phyloP scores from a whole-genome alignment of 2,797 vertebrate species.

The Rhinogobio ventralis region DNA sequence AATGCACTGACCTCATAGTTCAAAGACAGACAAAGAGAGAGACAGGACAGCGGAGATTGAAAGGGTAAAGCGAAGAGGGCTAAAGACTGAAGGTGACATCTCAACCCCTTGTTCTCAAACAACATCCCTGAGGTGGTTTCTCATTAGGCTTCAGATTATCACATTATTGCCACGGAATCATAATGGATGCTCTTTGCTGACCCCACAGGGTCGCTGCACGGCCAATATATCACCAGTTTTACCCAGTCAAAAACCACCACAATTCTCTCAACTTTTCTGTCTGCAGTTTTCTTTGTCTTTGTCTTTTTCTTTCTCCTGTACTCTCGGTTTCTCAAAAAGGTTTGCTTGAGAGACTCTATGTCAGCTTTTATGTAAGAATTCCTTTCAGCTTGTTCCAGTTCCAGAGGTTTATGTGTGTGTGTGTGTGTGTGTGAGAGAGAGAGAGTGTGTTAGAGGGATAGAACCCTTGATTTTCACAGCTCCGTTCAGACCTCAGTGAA shows the following conservation, averaged over 20 bases:
- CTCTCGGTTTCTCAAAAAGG: conserved; percentile 32
- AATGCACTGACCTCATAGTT: conserved; percentile 48
- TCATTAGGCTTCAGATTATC: conserved; percentile 53
- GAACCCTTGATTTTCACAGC: conserved; percentile 43
- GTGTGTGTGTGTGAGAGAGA: conserved; percentile 28
- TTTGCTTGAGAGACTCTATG: conserved; percentile 43
- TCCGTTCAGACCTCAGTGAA: conserved; percentile 41
- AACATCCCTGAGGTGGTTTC: conserved; percentile 43
- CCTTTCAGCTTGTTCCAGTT: conserved; percentile 36
- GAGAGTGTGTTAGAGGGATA: conserved; percentile 29
- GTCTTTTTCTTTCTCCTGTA: not conserved
- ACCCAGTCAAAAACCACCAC: conserved; percentile 17
- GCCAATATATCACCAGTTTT: conserved; percentile 29
- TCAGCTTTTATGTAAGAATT: conserved; percentile 50
- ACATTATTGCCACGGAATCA: conserved; percentile 35
- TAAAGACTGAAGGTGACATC: conserved; percentile 40
- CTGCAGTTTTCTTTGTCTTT: not conserved
- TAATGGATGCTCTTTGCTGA: conserved; percentile 47
- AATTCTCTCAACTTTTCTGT: not conserved
- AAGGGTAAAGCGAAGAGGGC: conserved; percentile 40
- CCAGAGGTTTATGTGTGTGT: not conserved
- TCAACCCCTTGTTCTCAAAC: conserved; percentile 40
- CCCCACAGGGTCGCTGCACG: not conserved
- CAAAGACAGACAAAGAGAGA: conserved; percentile 33
- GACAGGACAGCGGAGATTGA: conserved; percentile 20